phyloP scores from a whole-genome alignment of 2,113 vertebrate genomes.

The Osmerus eperlanus region DNA sequence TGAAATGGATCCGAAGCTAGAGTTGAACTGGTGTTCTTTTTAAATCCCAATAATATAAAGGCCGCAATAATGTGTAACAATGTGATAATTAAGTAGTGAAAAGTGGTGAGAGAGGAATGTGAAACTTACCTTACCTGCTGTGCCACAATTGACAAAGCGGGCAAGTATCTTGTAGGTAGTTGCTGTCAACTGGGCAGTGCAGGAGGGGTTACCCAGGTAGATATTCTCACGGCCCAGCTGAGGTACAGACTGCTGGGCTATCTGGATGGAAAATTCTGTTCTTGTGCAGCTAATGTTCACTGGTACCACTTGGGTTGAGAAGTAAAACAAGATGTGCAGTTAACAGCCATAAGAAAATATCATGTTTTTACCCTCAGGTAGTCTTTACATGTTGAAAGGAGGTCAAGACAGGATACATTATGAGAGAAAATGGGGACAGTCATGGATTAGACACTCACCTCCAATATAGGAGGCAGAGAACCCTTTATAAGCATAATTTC shows the following conservation, averaged over 20 bases:
- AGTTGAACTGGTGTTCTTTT: too few relatives aligned
- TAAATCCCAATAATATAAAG: too few relatives aligned
- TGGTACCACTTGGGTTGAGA: conserved; percentile 80
- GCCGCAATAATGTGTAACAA: too few relatives aligned
- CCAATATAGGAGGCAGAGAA: conserved; percentile 86
- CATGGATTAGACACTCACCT: conserved; percentile 71
- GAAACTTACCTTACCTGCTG: conserved; percentile 81
- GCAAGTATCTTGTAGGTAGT: conserved; percentile 86
- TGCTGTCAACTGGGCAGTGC: conserved; percentile 80
- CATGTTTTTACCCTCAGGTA: too few relatives aligned
- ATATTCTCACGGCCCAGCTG: conserved; percentile 83
- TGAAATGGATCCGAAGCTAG: too few relatives aligned
- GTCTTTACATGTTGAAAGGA: too few relatives aligned
- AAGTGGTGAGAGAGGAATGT: background rate
- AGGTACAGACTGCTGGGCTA: conserved; percentile 78
- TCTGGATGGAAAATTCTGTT: conserved; percentile 92
- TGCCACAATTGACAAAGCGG: conserved; percentile 89
- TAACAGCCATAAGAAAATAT: too few relatives aligned
- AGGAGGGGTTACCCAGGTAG: conserved; percentile 86
- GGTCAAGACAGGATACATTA: too few relatives aligned
- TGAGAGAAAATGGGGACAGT: background rate
- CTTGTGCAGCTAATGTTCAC: conserved; percentile 93
- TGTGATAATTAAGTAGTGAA: background rate
- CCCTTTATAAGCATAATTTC: conserved; percentile 79
- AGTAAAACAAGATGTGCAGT: conserved; percentile 2